Evolutionary conservation across 2,113 vertebrate species (phyloP).

Genomic region (Spilogale gracilis): DNA sequence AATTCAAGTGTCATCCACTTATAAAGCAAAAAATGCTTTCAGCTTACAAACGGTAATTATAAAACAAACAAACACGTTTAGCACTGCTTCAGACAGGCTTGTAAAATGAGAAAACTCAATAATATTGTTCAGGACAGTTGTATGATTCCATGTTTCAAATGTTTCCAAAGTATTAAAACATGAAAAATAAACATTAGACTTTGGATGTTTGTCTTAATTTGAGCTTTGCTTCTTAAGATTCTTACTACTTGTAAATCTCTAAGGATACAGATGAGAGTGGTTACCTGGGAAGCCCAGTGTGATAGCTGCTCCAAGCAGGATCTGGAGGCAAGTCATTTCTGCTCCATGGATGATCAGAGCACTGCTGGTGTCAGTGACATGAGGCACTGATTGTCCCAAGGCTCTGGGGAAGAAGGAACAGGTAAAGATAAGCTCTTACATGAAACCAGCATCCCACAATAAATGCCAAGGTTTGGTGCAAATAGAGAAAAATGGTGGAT

Average conservation of each 20-base stretch:
- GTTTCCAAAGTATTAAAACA: not conserved
- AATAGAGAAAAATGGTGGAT: not conserved
- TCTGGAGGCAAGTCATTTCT: not conserved
- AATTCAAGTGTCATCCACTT: not conserved
- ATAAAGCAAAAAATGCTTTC: not conserved
- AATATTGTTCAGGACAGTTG: not conserved
- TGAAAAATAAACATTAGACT: not conserved
- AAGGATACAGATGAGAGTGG: not conserved
- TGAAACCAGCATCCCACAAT: not conserved
- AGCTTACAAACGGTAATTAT: not conserved
- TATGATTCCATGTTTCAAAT: not conserved
- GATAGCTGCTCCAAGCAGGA: not conserved
- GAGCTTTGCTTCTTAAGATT: not conserved
- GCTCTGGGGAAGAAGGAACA: not conserved
- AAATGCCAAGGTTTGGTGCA: not conserved
- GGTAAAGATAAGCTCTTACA: not conserved
- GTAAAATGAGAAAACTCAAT: not conserved
- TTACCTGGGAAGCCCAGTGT: not conserved
- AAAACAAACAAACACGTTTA: not conserved
- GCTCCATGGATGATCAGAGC: accelerated
- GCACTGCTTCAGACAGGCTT: not conserved
- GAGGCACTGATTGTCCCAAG: not conserved
- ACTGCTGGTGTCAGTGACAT: not conserved
- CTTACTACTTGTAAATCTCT: not conserved
- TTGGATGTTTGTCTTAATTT: not conserved